Evolutionary conservation across 1,140 invertebrate species (phyloP).

Genomic region (Euschistus heros): DNA sequence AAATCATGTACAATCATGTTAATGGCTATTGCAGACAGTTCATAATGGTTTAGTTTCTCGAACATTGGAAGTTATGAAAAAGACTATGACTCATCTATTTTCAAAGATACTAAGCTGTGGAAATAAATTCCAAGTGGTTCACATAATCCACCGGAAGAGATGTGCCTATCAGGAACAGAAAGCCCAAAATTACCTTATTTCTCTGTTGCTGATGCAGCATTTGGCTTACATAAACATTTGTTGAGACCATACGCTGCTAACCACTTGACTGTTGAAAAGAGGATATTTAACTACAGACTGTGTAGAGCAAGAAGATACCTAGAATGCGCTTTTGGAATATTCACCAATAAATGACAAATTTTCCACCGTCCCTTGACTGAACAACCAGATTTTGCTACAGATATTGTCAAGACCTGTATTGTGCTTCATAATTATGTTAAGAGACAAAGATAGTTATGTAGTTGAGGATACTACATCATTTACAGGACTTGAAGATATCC

Average conservation of each 20-base stretch:
- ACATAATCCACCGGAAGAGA: too few relatives aligned
- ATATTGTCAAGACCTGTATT: slow-evolving; percentile 29
- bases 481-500: slow-evolving; percentile 19
- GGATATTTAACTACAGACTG: slow-evolving; percentile 35
- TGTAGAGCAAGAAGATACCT: slow-evolving; percentile 31
- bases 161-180: too few relatives aligned
- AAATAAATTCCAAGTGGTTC: too few relatives aligned
- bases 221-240: too few relatives aligned
- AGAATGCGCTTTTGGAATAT: slow-evolving; percentile 38
- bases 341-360: slow-evolving; percentile 25
- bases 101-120: slow-evolving; percentile 31
- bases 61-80: slow-evolving; percentile 36
- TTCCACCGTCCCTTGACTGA: slow-evolving; percentile 31
- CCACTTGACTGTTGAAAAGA: too few relatives aligned
- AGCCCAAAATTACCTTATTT: too few relatives aligned
- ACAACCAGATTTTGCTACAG: slow-evolving; percentile 24
- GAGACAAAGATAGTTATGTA: slow-evolving; percentile 25
- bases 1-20: too few relatives aligned
- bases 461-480: slow-evolving; percentile 28
- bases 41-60: slow-evolving; percentile 33
- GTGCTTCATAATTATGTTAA: slow-evolving; percentile 28
- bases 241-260: too few relatives aligned
- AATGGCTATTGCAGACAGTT: slow-evolving; percentile 34
- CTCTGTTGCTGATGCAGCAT: too few relatives aligned
- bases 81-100: slow-evolving; percentile 35